These are phyloP conservation scores for Halisarca cf. caerulea DNA, from an alignment of 37 sponge, comb jelly and placozoan species.

Conservation along the genomic window DNA sequence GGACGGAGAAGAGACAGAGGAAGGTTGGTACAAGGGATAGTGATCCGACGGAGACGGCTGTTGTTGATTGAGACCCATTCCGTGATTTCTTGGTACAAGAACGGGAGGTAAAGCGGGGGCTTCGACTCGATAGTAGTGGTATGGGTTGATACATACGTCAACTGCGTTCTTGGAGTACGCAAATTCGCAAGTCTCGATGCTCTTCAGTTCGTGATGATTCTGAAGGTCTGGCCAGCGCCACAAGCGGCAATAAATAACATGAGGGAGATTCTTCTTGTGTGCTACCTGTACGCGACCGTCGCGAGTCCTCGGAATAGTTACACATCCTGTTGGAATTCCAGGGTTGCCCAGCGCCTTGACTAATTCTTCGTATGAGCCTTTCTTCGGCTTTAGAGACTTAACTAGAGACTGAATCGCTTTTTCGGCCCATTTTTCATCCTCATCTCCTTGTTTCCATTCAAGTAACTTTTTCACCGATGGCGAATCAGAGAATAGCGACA, in stretches of 20 bases:
- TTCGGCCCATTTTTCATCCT: conserved; percentile 50
- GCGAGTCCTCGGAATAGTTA: conserved; percentile 37
- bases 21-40: not conserved
- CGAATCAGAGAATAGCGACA: conserved; percentile 19
- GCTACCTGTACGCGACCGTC: conserved; percentile 49
- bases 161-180: conserved; percentile 43
- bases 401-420: conserved; percentile 47
- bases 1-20: not conserved
- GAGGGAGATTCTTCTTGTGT: conserved; percentile 50
- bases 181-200: conserved; percentile 55
- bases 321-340: conserved; percentile 22
- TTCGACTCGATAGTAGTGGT: conserved; percentile 63
- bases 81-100: conserved; percentile 7
- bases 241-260: conserved; percentile 69
- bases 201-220: conserved; percentile 63
- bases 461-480: conserved; percentile 40
- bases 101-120: conserved; percentile 34
- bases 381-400: conserved; percentile 28
- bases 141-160: conserved; percentile 71
- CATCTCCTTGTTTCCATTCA: conserved; percentile 46
- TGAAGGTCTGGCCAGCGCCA: conserved; percentile 75
- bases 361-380: conserved; percentile 29
- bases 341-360: conserved; percentile 27
- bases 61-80: not conserved
- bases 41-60: not conserved